A percentile compares a stretch with the other conserved stretches of the same genome.
These are phyloP conservation scores for Lepilemur septentrionalis DNA, from an alignment of 2,797 vertebrate species.

Conservation along the genomic window DNA sequence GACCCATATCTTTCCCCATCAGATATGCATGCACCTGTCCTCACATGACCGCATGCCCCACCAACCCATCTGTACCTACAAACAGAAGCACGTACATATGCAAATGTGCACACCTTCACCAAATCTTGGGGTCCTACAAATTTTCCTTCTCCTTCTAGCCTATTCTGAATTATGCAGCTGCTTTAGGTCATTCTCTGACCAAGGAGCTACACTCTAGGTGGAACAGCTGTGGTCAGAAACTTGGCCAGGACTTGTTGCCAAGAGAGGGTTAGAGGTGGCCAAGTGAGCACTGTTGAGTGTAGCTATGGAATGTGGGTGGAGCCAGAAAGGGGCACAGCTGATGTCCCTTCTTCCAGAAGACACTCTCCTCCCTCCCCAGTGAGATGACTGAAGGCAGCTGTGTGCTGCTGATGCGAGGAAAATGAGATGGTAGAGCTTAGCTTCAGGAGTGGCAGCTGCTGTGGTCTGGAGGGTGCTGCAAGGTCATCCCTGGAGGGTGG, in stretches of 20 bases:
- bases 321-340: constrained; percentile 39
- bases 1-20: neutral
- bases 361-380: neutral
- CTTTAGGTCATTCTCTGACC: constrained; percentile 45
- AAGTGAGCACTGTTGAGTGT: constrained; percentile 10
- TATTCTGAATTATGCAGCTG: constrained; percentile 42
- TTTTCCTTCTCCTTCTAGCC: neutral
- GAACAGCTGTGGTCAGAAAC: constrained; percentile 67
- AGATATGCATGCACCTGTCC: neutral
- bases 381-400: constrained; percentile 57
- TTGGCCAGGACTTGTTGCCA: constrained; percentile 51
- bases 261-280: neutral
- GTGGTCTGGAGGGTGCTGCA: neutral
- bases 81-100: neutral
- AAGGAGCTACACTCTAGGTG: constrained; percentile 38
- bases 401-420: constrained; percentile 29
- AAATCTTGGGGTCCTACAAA: neutral
- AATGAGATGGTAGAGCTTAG: constrained; percentile 24
- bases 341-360: constrained; percentile 60
- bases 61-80: neutral
- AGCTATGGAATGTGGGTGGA: constrained; percentile 61
- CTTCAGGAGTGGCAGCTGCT: constrained; percentile 55
- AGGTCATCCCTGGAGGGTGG: neutral
- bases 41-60: neutral
- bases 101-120: neutral